Conservation (phyloP, 2,888 invertebrate species). For the Hypomecis punctinalis region DNA sequence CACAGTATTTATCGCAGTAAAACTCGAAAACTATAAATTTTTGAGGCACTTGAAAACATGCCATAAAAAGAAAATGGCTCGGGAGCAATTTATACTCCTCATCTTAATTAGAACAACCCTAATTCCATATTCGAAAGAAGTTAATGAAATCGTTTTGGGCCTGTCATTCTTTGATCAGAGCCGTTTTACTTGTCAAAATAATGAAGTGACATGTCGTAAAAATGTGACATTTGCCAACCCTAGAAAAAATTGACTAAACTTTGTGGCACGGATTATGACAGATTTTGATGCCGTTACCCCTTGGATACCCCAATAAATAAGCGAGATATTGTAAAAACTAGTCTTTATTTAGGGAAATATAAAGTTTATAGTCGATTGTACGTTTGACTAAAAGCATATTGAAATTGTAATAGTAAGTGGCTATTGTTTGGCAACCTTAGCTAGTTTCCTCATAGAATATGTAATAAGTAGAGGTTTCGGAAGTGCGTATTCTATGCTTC, state of each 20-base stretch:
- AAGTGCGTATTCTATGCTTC: conserved; percentile 65
- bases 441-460: conserved; percentile 34
- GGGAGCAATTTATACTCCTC: no score
- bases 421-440: conserved; percentile 65
- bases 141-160: conserved; percentile 47
- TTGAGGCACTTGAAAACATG: conserved; percentile 3
- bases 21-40: conserved; percentile 25
- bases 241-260: conserved; percentile 59
- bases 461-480: conserved; percentile 42
- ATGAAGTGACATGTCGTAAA: conserved; percentile 67
- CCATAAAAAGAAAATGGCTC: not conserved
- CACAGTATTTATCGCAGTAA: conserved; percentile 22
- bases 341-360: conserved; percentile 44
- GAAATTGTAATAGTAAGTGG: conserved; percentile 57
- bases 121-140: conserved; percentile 24
- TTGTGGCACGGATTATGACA: conserved; percentile 63
- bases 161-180: conserved; percentile 49
- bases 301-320: conserved; percentile 31
- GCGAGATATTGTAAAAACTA: conserved; percentile 12
- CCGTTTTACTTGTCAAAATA: conserved; percentile 70
- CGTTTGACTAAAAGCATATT: conserved; percentile 39
- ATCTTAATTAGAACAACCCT: conserved; percentile 37
- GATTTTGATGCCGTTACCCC: conserved; percentile 48
- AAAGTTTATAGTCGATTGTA: conserved; percentile 47
- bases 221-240: conserved; percentile 65